These are phyloP conservation scores for Periophthalmus modestus DNA, from an alignment of 2,113 vertebrate species.

Conservation along the genomic window DNA sequence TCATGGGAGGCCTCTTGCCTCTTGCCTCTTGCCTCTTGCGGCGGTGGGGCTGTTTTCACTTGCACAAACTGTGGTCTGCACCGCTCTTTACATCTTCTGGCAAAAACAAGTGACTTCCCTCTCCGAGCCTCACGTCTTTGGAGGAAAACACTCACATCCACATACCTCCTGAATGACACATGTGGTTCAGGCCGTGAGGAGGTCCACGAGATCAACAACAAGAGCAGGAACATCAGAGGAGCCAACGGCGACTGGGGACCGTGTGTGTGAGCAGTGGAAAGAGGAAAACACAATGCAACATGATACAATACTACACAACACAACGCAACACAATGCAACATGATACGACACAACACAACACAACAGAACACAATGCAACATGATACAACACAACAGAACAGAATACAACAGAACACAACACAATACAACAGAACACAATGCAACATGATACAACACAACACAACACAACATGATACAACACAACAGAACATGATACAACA, in stretches of 20 bases:
- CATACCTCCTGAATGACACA: constrained; percentile 11
- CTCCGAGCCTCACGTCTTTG: constrained; percentile 3
- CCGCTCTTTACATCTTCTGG: constrained; percentile 1
- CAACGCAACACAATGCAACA: too few species aligned
- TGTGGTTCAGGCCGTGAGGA: constrained; percentile 22
- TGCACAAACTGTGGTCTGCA: background rate
- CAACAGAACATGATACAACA: too few species aligned
- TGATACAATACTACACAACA: too few species aligned
- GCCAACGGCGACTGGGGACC: background rate
- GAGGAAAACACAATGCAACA: too few species aligned
- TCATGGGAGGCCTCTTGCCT: background rate
- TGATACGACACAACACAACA: too few species aligned
- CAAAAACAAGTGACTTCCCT: constrained; percentile 24
- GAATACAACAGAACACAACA: too few species aligned
- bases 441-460: too few species aligned
- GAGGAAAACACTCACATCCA: constrained; percentile 13
- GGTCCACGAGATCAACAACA: constrained; percentile 37
- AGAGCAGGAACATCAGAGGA: background rate
- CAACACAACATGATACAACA: too few species aligned
- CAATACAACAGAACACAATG: too few species aligned
- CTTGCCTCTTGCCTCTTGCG: too few species aligned
- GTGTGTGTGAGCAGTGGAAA: background rate
- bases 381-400: too few species aligned
- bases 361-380: too few species aligned
- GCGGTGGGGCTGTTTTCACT: constrained; percentile 1